phyloP scores from a whole-genome alignment of 1,140 invertebrate species.

The Andricus grossulariae region DNA sequence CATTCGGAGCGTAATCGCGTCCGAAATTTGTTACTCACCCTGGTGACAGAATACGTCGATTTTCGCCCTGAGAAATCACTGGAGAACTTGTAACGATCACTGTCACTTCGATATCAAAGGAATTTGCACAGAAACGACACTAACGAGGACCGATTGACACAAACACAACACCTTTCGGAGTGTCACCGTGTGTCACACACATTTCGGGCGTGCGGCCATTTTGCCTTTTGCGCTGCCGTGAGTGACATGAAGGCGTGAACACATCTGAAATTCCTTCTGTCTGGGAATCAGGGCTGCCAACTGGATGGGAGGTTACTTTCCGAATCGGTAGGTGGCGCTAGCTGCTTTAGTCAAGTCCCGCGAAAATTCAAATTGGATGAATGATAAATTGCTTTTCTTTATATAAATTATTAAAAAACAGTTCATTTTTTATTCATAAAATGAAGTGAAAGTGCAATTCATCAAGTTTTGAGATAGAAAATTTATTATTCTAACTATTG shows the following conservation, averaged over 20 bases:
- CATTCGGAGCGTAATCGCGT: conserved; percentile 20
- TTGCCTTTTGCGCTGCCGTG: conserved; percentile 47
- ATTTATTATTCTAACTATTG: no score
- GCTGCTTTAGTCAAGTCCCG: no score
- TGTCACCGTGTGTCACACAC: conserved; percentile 53
- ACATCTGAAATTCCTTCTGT: not conserved
- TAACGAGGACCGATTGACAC: conserved; percentile 42
- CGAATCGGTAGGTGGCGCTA: no score
- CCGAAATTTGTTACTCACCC: conserved; percentile 23
- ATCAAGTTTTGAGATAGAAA: no score
- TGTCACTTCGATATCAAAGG: conserved; percentile 46
- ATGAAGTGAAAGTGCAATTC: no score
- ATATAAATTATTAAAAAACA: no score
- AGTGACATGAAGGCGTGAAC: not conserved
- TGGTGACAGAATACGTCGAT: not conserved
- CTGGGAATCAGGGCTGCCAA: not conserved
- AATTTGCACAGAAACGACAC: conserved; percentile 53
- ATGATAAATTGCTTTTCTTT: no score
- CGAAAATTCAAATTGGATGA: no score
- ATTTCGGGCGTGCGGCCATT: conserved; percentile 57
- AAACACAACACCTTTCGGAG: conserved; percentile 55
- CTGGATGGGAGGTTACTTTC: no score
- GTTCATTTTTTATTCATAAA: no score
- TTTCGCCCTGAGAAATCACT: conserved; percentile 35
- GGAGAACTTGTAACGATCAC: conserved; percentile 37